Conservation (phyloP, 2,113 vertebrate species). For the Salminus brasiliensis region DNA sequence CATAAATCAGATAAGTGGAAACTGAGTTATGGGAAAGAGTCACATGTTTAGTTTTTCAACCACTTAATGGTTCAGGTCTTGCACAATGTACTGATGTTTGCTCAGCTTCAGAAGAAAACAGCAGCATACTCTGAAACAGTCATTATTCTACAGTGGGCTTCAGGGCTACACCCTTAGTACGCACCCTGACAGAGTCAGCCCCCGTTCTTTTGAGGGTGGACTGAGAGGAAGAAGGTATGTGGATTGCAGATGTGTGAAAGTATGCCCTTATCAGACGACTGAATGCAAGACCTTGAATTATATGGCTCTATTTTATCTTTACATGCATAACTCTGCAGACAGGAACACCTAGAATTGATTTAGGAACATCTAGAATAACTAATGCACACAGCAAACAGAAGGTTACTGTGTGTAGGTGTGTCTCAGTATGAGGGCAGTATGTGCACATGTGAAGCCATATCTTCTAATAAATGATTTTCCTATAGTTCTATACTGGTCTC, state of each 20-base stretch:
- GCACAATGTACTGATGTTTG: background rate
- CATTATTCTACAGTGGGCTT: background rate
- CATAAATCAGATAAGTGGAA: background rate
- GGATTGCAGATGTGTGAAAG: background rate
- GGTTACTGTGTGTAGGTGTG: background rate
- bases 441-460: too few relatives aligned
- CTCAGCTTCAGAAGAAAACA: background rate
- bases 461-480: too few relatives aligned
- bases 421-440: too few relatives aligned
- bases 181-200: background rate
- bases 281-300: background rate
- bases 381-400: background rate
- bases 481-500: too few relatives aligned
- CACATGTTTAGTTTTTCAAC: background rate
- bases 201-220: background rate
- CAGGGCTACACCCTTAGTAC: background rate
- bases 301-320: background rate
- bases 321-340: background rate
- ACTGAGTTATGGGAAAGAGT: background rate
- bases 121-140: background rate
- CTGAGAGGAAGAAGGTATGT: background rate
- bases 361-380: too few relatives aligned
- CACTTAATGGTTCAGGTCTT: background rate
- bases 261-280: background rate
- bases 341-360: background rate